phyloP scores from a whole-genome alignment of 2,113 vertebrate genomes.

The Heterotilapia buettikoferi region DNA sequence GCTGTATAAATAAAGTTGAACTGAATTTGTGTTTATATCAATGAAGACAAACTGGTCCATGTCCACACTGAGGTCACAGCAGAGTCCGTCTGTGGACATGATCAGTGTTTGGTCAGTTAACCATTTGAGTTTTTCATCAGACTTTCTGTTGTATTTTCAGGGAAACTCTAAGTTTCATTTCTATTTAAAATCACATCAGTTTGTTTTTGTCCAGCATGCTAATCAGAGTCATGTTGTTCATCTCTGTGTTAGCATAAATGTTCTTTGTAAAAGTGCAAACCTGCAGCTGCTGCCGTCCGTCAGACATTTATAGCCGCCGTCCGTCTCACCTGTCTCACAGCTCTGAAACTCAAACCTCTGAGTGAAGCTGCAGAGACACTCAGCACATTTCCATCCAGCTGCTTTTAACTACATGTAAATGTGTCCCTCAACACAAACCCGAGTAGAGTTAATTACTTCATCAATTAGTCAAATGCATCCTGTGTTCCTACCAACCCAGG shows the following conservation, averaged over 20 bases:
- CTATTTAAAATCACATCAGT: background rate
- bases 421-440: background rate
- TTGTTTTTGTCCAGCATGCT: background rate
- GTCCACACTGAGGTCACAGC: background rate
- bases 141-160: background rate
- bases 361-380: background rate
- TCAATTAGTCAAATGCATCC: background rate
- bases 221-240: background rate
- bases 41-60: background rate
- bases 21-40: background rate
- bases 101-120: background rate
- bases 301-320: slow-evolving; percentile 11
- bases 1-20: background rate
- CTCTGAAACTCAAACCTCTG: background rate
- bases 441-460: background rate
- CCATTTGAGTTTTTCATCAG: background rate
- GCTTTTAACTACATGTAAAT: background rate
- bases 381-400: background rate
- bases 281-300: background rate
- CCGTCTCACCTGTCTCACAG: background rate
- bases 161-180: background rate
- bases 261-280: background rate
- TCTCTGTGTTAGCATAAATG: background rate
- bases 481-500: background rate
- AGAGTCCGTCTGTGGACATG: background rate